Evolutionary conservation across 2,888 invertebrate genomes (phyloP), one percentile per base, ranked within the genome.

Genomic region (Tiphia femorata): DNA sequence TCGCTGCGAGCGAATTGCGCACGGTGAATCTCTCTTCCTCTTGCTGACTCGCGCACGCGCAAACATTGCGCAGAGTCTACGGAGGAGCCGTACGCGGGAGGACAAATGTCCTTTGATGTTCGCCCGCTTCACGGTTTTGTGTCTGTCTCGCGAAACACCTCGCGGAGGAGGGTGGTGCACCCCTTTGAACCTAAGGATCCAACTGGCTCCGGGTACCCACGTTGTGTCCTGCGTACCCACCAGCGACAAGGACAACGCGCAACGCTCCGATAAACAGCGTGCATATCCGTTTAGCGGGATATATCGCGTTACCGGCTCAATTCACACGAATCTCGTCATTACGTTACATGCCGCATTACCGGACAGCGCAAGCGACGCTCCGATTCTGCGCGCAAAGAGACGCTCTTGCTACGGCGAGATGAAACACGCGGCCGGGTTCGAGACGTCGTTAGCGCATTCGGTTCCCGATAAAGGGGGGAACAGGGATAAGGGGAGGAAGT

Each of bases 101-200:
- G 17, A 16, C 35, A 50, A 50, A 50, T 35, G 42, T 17, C n/a
- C 49, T 50, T 50, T 50, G 49, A 50, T 50, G 35, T 42, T n/a
- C n/a, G n/a, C n/a, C n/a, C n/a, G n/a, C n/a, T n/a, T n/a, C n/a
- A n/a, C 25, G 30, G 16, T 42, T 19, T 12, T 16, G 46, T 12
- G 16, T 30, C 23, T 20, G 8, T 6, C 35, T 46, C 42, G 3
- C 12, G 57, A 64, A 64, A 59, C 57, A 52, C 60, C 55, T 59
- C 42, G 52, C 43, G 38, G 43, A 59, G n/a, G n/a, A n/a, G n/a
- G n/a, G n/a, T n/a, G n/a, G n/a, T n/a, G 59, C 51, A 56, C 49
- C 56, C 56, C 59, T 62, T 64, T 64, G 64, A 57, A 55, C 54
- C 63, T 61, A 61, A 64, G 63, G 58, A 58, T 51, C n/a, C n/a